Conservation (phyloP, 2,888 invertebrate species). For the Xylophagus ater region DNA sequence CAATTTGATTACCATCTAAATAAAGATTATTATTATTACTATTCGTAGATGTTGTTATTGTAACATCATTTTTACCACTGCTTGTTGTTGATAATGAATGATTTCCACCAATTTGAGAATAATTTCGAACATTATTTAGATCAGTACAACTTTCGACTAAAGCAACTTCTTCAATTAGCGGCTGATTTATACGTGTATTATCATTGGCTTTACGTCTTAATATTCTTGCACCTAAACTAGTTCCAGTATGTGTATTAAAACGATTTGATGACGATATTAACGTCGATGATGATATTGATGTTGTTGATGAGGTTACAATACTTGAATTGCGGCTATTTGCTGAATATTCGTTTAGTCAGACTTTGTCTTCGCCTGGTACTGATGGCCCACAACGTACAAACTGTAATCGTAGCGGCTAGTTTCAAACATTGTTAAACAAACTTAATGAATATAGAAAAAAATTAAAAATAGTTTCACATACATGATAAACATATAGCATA, state of each 20-base stretch:
- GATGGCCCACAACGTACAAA: conserved; percentile 65
- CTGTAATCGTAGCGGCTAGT: conserved; percentile 47
- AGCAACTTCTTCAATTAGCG: conserved; percentile 30
- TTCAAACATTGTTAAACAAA: conserved; percentile 25
- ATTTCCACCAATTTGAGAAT: no score
- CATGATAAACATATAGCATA: neutral
- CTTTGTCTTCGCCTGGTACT: conserved; percentile 65
- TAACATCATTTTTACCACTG: conserved; percentile 13
- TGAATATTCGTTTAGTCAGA: conserved; percentile 56
- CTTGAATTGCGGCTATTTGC: conserved; percentile 30
- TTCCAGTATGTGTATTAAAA: conserved; percentile 7
- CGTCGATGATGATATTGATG: conserved; percentile 14
- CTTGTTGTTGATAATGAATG: conserved; percentile 11
- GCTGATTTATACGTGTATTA: conserved; percentile 32
- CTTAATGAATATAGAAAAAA: conserved; percentile 5
- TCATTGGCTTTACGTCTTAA: conserved; percentile 31
- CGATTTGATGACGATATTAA: conserved; percentile 8
- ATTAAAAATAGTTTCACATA: neutral
- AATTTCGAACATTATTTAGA: neutral
- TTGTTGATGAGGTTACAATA: conserved; percentile 18
- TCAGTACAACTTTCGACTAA: neutral
- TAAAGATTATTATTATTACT: conserved; percentile 20
- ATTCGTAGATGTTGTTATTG: conserved; percentile 16
- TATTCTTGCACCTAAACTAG: conserved; percentile 23
- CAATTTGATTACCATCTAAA: conserved; percentile 25